Evolutionary conservation across 2,113 vertebrate genomes (phyloP).

Genomic region (Psettodes erumei): DNA sequence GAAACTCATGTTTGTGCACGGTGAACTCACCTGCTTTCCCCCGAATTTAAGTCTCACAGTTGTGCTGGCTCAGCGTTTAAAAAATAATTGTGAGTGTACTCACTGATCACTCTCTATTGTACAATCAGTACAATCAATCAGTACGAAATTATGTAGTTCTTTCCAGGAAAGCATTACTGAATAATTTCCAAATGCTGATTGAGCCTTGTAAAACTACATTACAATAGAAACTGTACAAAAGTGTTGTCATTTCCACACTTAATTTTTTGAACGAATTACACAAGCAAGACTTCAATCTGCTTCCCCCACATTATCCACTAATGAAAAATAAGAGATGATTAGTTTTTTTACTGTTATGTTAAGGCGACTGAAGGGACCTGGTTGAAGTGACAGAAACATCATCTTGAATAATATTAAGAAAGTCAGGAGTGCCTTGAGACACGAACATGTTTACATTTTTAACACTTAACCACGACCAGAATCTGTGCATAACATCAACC

Average conservation of each 20-base stretch:
- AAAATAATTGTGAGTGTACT: background rate
- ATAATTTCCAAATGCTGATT: background rate
- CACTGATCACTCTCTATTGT: background rate
- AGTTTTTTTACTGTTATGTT: background rate
- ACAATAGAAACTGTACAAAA: background rate
- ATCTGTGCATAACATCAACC: background rate
- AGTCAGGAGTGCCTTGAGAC: too few species aligned
- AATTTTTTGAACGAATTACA: background rate
- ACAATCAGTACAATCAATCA: too few species aligned
- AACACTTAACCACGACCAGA: background rate
- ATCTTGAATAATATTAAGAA: too few species aligned
- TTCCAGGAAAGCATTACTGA: background rate
- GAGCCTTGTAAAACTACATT: background rate
- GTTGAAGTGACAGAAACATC: background rate
- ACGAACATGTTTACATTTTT: background rate
- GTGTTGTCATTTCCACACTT: background rate
- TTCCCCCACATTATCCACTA: background rate
- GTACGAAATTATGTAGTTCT: background rate
- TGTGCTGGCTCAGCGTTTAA: background rate
- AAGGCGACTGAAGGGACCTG: background rate
- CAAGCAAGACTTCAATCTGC: constrained; percentile 9
- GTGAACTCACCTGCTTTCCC: background rate
- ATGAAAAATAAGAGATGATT: background rate
- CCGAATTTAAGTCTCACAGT: background rate
- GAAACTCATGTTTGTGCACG: background rate